Evolutionary conservation across 2,797 vertebrate species (phyloP), one percentile per base, ranked within the genome.

Genomic region (Dendrocincla fuliginosa): DNA sequence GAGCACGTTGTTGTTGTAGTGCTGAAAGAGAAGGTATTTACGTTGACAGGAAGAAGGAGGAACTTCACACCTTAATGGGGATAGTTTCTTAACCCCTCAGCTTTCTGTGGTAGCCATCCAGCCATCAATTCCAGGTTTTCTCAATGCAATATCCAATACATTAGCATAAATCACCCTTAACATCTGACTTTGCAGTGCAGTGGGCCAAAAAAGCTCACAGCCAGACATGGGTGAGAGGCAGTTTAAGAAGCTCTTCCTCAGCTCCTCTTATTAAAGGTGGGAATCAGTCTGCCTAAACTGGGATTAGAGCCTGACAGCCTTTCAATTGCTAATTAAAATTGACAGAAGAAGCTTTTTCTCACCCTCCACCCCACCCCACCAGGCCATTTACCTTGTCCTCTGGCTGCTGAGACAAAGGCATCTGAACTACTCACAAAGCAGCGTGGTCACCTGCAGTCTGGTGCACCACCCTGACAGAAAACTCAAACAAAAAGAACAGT

Each of bases 361-460:
- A 33, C 17, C 28, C 10, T 17, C 14, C 28, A 13, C 5, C 20
- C 8, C 5, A 10, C 9, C 8, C 8, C 20, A 46, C 20, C 44
- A 0, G 0, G 23, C 27, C 32, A 10, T 50, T 65, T 39, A 28
- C 27, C 16, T 44, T 63, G 37, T 63, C 17, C 47, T 44, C n/a
- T 67, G 52, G 16, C 24, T 3, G 2, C 85, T 30, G 82, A 67
- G 22, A 57, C 49, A 81, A 64, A 50, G 39, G 32, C 5, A 4
- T 30, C 18, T 0, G 0, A 79, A 50, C 28, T 2, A 1, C 49
- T 56, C 23, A 10, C 3, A 13, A 25, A 59, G 16, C 32, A n/a
- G 14, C 1, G 0, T 1, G 18, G 9, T 16, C 10, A 3, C 50
- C 60, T 57, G 59, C 13, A 64, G 30, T n/a, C 68, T 35, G 33